Conservation (phyloP, 2,888 invertebrate species). For the Nipponacmea schrenckii region DNA sequence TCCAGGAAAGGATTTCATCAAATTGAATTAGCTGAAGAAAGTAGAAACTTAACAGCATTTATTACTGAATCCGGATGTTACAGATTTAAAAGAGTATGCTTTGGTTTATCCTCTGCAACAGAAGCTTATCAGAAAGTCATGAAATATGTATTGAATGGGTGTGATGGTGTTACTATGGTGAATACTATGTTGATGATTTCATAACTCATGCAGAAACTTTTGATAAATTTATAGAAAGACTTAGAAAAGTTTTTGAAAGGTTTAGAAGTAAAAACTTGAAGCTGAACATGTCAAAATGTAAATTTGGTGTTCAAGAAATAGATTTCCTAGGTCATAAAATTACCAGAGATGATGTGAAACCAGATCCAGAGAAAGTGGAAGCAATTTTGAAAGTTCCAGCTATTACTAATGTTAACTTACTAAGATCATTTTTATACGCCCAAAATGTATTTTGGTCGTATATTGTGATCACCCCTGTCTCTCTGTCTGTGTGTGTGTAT, state of each 20-base stretch:
- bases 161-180: not conserved
- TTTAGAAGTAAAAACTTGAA: not conserved
- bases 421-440: constrained; percentile 5
- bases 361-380: too few species aligned
- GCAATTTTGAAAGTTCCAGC: too few species aligned
- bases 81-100: too few species aligned
- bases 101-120: not conserved
- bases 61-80: too few species aligned
- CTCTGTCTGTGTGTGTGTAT: too few species aligned
- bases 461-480: too few species aligned
- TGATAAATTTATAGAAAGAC: not conserved
- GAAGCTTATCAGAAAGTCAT: constrained; percentile 1
- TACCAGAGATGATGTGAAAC: not conserved
- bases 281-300: not conserved
- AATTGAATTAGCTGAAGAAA: too few species aligned
- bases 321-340: not conserved
- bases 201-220: constrained; percentile 3
- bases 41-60: too few species aligned
- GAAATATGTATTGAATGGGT: not conserved
- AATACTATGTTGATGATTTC: constrained; percentile 7
- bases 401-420: not conserved
- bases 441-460: too few species aligned
- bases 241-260: not conserved
- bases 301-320: constrained; percentile 2
- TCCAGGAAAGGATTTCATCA: too few species aligned